Evolutionary conservation across 2,113 vertebrate genomes (phyloP), one percentile per base, ranked within the genome.

Genomic region (Synchiropus splendidus): DNA sequence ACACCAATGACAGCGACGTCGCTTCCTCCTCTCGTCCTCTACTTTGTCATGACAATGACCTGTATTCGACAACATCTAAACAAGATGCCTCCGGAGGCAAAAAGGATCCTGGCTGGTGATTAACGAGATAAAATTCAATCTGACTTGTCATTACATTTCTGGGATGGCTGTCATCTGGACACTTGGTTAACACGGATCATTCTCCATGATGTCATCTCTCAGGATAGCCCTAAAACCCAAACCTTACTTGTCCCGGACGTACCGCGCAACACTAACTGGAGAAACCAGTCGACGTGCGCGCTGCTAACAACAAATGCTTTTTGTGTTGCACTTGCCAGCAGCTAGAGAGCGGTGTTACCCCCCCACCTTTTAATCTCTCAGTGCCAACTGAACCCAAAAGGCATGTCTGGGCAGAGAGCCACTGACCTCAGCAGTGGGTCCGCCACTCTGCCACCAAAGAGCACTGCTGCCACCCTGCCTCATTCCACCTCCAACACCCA

Each of bases 361-460:
- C 77, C 75, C 77, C 80, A 75, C 77, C 76, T 83, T 85, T 77
- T 82, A 86, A 88, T 89, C 83, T 27, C 85, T 86, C 58, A 50
- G 50, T 82, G 86, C 86, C 87, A 92, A 86, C 78, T 75, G 85
- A 96, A 79, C 72, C 79, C 88, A 87, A 79, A 84, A 78, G 82
- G 87, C 84, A 86, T 82, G 87, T 81, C 86, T 80, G 72, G 84
- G 87, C 84, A 87, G 41, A 16, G 44, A 74, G 86, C 89, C 90
- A 92, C 75, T 64, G 51, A 78, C 52, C 70, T 67, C 49, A 64
- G 59, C 72, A 51, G 39, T 69, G 55, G 64, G 67, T 74, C 75
- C 45, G 64, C 57, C 81, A 78, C 79, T 74, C 78, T 54, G 51
- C 74, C 75, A 81, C 77, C 81, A 77, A 74, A 81, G 72, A 62